Conservation (phyloP, 2,797 vertebrate species). For the Mus minutoides region DNA sequence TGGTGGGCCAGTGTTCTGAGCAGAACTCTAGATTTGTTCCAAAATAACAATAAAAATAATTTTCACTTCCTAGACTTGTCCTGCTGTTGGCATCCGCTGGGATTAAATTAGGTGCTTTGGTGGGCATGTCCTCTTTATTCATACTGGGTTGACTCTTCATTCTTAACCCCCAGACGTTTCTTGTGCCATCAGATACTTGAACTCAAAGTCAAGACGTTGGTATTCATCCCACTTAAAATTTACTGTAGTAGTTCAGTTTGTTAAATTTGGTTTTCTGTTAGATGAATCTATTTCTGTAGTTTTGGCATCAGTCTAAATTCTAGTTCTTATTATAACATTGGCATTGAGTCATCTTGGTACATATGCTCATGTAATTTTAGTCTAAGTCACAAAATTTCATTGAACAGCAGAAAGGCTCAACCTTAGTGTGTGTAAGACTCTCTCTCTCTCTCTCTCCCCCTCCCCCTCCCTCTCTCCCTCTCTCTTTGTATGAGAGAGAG, state of each 20-base stretch:
- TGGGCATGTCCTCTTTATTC: not conserved
- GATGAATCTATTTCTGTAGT: not conserved
- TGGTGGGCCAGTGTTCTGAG: conserved; percentile 40
- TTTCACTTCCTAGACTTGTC: not conserved
- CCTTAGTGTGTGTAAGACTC: not conserved
- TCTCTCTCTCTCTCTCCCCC: too few relatives aligned
- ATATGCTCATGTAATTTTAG: not conserved
- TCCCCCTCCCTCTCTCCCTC: too few relatives aligned
- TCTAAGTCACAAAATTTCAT: not conserved
- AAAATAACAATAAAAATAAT: conserved; percentile 27
- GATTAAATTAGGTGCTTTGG: not conserved
- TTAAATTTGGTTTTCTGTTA: conserved; percentile 6
- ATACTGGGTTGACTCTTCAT: not conserved
- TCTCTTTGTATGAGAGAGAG: not conserved
- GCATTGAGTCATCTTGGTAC: not conserved
- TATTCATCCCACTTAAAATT: conserved; percentile 47
- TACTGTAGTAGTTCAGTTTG: conserved; percentile 22
- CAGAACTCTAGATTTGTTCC: conserved; percentile 50
- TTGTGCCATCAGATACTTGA: not conserved
- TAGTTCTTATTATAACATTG: not conserved
- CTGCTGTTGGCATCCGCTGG: not conserved
- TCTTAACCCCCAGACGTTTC: not conserved
- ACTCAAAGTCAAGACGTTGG: not conserved
- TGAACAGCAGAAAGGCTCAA: not conserved
- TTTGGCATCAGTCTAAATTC: conserved; percentile 48